These are phyloP conservation scores for Cherax destructor DNA, from an alignment of 1,140 invertebrate genomes.

Conservation along the genomic window DNA sequence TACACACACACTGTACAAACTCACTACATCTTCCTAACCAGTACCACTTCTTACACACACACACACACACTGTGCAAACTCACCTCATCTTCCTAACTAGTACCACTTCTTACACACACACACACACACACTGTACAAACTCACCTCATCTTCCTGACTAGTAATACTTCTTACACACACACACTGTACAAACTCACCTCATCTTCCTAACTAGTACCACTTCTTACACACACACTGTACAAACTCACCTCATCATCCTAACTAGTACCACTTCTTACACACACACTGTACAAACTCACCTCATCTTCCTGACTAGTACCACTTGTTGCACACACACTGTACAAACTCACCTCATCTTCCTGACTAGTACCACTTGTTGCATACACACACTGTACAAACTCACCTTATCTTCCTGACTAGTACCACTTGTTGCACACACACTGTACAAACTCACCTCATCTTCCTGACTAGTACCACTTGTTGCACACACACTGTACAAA, in stretches of 20 bases:
- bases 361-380: constrained; percentile 78
- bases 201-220: no score
- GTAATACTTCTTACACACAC: no score
- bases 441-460: constrained; percentile 78
- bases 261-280: no score
- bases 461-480: constrained; percentile 79
- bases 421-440: constrained; percentile 76
- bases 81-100: constrained; percentile 73
- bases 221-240: no score
- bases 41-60: background rate
- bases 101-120: background rate
- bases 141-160: no score
- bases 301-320: constrained; percentile 79
- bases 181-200: no score
- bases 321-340: constrained; percentile 75
- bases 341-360: constrained; percentile 79
- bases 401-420: constrained; percentile 79
- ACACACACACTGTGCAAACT: constrained; percentile 73
- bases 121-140: no score
- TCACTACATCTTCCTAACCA: constrained; percentile 74
- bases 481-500: no score
- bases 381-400: no score
- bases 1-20: no score
- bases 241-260: no score
- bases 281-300: no score